Conservation (phyloP, 2,888 invertebrate genomes). For the Chrysolina americana region DNA sequence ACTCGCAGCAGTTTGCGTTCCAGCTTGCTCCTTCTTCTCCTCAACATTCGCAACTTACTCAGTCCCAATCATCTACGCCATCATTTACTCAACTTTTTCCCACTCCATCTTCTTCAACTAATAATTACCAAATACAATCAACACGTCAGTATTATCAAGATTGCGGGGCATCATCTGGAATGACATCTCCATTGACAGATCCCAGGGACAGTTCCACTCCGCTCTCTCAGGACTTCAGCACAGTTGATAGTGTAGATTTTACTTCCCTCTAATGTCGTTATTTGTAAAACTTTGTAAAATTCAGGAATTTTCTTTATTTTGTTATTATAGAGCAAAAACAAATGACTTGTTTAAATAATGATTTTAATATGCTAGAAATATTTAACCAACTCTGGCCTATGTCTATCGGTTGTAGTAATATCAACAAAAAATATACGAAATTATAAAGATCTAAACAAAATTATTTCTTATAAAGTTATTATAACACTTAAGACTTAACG, state of each 20-base stretch:
- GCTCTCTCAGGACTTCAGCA: conserved; percentile 16
- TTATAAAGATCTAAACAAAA: conserved; percentile 19
- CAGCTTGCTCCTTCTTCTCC: conserved; percentile 27
- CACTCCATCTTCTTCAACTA: conserved; percentile 33
- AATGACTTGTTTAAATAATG: conserved; percentile 25
- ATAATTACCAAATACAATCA: conserved; percentile 25
- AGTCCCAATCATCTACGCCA: conserved; percentile 31
- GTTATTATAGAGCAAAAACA: conserved; percentile 29
- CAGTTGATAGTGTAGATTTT: conserved; percentile 23
- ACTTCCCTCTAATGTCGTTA: conserved; percentile 29
- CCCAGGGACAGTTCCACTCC: conserved; percentile 18
- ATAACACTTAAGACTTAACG: conserved; percentile 24
- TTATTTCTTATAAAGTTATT: conserved; percentile 29
- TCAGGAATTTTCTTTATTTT: conserved; percentile 31
- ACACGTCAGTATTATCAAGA: conserved; percentile 24
- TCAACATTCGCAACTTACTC: conserved; percentile 33
- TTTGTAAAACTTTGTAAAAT: conserved; percentile 31
- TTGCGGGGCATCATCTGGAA: conserved; percentile 23
- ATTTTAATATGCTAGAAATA: conserved; percentile 30
- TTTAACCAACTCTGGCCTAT: conserved; percentile 22
- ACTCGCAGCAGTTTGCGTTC: conserved; percentile 30
- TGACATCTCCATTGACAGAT: conserved; percentile 15
- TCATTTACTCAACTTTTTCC: conserved; percentile 29
- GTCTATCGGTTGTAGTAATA: conserved; percentile 21
- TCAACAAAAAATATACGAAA: conserved; percentile 24